These are phyloP conservation scores for Cliona cf. orientalis DNA, from an alignment of 37 sponge, comb jelly and placozoan species.

Conservation along the genomic window DNA sequence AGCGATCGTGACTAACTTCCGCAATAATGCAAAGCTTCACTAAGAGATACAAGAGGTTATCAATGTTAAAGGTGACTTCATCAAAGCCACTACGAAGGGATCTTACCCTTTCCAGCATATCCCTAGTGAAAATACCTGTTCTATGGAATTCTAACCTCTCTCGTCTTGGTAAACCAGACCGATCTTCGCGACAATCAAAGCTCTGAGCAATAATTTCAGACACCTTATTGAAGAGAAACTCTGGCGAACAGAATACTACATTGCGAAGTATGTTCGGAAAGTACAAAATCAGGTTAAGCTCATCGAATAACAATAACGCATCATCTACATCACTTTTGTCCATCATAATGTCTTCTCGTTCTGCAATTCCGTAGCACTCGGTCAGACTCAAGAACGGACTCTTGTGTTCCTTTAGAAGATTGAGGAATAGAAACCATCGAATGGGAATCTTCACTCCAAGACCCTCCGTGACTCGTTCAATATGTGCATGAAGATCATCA, in stretches of 20 bases:
- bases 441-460: not conserved
- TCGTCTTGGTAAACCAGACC: not conserved
- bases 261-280: not conserved
- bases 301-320: not conserved
- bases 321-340: not conserved
- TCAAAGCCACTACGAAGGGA: not conserved
- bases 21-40: not conserved
- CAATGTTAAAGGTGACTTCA: not conserved
- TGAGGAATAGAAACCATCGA: not conserved
- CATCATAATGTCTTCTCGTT: not conserved
- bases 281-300: not conserved
- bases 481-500: not conserved
- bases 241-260: conserved; percentile 1
- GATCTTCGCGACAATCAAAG: conserved; percentile 4
- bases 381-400: not conserved
- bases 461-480: not conserved
- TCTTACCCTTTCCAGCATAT: not conserved
- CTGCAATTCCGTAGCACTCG: not conserved
- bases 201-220: not conserved
- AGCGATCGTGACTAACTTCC: not conserved
- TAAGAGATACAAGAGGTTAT: not conserved
- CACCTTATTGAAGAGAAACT: conserved; percentile 4
- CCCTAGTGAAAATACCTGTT: not conserved
- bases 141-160: not conserved
- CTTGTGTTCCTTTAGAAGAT: not conserved